These are phyloP conservation scores for Lithobates sylvaticus DNA, from an alignment of 2,797 vertebrate genomes.

Conservation along the genomic window DNA sequence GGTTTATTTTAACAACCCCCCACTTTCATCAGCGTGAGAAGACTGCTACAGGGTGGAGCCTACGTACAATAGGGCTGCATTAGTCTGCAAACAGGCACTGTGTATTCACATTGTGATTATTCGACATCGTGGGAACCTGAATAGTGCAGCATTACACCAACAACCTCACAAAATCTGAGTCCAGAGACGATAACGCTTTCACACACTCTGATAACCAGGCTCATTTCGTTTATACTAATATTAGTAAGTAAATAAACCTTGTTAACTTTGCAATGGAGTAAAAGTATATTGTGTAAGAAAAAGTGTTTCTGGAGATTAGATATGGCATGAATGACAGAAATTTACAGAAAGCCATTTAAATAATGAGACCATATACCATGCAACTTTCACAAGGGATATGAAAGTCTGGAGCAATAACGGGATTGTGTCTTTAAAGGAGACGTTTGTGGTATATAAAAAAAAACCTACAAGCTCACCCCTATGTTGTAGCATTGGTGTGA, in stretches of 20 bases:
- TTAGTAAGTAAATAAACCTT: conserved; percentile 14
- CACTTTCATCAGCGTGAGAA: conserved; percentile 28
- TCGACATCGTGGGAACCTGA: conserved; percentile 36
- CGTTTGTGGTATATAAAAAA: no score
- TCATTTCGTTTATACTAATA: conserved; percentile 1
- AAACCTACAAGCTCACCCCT: no score
- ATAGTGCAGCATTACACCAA: background rate
- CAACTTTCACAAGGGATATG: background rate
- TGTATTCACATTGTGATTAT: conserved; percentile 30
- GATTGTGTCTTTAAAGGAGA: no score
- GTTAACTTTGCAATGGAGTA: background rate
- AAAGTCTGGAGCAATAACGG: background rate
- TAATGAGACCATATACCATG: background rate
- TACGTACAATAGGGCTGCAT: conserved; percentile 35
- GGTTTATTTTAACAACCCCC: background rate
- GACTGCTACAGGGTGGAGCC: conserved; percentile 19
- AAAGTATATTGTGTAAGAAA: conserved; percentile 1
- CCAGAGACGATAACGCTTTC: conserved; percentile 8
- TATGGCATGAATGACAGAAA: background rate
- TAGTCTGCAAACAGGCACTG: conserved; percentile 39
- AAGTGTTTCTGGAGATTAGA: background rate
- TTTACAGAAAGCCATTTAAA: background rate
- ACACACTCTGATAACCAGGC: background rate
- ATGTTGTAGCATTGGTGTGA: no score
- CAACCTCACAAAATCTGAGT: background rate